Evolutionary conservation across 2,888 invertebrate genomes (phyloP), one percentile per base, ranked within the genome.

Genomic region (Beris morrisii): DNA sequence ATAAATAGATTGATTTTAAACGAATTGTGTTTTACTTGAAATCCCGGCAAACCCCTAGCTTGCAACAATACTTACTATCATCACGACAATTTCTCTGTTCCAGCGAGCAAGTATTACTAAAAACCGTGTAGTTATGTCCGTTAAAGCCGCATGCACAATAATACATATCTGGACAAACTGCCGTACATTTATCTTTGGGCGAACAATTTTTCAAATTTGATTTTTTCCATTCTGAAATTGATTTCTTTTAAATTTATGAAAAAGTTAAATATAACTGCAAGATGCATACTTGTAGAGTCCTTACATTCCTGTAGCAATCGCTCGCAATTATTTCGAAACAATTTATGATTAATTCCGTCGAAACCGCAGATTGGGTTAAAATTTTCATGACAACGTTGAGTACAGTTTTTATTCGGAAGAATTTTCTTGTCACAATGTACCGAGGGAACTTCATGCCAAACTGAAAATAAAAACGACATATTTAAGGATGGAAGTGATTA

Each of bases 321-420:
- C n/a, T 55, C 32, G n/a, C 55, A 55, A 1, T 7, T 55, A 55
- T 55, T 55, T 32, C 55, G 31, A n/a, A 55, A 55, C 4, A 55
- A 32, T 6, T 30, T 31, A 32, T 32, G 11, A 32, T 32, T 55
- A 32, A 32, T 11, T 55, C 55, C 55, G 31, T 55, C 55, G n/a
- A 12, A 55, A 30, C 11, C 38, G 12, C 55, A 55, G 5, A 32
- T 12, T n/a, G 55, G 55, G 31, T 30, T 5, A 12, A 15, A 11
- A 32, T 55, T 5, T 12, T 55, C n/a, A 55, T 55, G 5, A 55
- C 55, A 55, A 15, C 31, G n/a, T 55, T 32, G 4, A 11, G 3
- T 30, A 32, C 55, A 55, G 31, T 30, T 6, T 55, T 55, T 30
- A 30, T 30, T 30, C 12, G 55, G 11, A n/a, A 5, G 3, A 11